A percentile compares a stretch with the other conserved stretches of the same genome.
phyloP scores from a whole-genome alignment of 2,797 vertebrate species.

The Bradypodion ventrale region DNA sequence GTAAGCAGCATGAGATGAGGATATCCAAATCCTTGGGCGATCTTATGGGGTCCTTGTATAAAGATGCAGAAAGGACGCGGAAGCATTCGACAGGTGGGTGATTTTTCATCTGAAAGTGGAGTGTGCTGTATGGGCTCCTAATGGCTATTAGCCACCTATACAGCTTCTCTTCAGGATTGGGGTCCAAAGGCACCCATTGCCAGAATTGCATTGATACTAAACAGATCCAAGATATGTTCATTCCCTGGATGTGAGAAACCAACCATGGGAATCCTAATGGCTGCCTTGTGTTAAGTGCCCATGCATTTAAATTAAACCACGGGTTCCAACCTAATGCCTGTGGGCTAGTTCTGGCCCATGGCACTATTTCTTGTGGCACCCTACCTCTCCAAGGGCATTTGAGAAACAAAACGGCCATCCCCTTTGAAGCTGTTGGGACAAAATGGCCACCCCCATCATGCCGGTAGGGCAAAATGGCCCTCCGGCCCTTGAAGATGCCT shows the following conservation, averaged over 20 bases:
- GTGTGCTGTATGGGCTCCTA: not conserved
- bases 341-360: too few species aligned
- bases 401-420: too few species aligned
- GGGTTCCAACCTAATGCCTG: too few species aligned
- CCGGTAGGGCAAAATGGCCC: too few species aligned
- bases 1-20: slow-evolving; percentile 90
- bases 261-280: not conserved
- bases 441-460: too few species aligned
- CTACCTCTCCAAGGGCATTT: too few species aligned
- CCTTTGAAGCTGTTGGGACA: too few species aligned
- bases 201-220: not conserved
- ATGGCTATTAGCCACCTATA: not conserved
- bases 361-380: too few species aligned
- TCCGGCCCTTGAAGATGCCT: too few species aligned
- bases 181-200: not conserved
- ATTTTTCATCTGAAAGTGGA: not conserved
- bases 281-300: not conserved
- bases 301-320: not conserved
- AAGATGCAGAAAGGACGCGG: slow-evolving; percentile 86
- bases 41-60: slow-evolving; percentile 88
- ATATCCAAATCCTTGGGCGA: slow-evolving; percentile 92
- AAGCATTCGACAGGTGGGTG: slow-evolving; percentile 90
- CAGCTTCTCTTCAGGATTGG: not conserved
- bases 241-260: not conserved
- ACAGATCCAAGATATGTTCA: too few species aligned